Evolutionary conservation across 64 coral and sea anemone genomes (phyloP).

Genomic region (Acropora yongei): DNA sequence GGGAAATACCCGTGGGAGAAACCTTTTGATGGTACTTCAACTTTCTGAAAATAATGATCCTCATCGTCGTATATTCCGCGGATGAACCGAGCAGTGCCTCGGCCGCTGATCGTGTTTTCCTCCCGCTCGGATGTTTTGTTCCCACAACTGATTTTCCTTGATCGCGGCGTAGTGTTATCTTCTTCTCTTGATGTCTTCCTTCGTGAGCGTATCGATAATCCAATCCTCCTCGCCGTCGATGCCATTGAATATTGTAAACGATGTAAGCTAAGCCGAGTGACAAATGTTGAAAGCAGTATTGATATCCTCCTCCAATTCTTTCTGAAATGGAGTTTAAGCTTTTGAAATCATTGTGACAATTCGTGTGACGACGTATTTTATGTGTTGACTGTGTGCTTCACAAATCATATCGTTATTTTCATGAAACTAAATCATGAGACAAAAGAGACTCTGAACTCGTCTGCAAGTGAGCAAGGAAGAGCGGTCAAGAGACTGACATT

Average conservation of each 20-base stretch:
- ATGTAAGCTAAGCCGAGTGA: not conserved
- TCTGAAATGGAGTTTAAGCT: too few relatives aligned
- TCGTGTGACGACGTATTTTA: not conserved
- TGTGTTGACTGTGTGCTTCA: not conserved
- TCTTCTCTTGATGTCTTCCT: conserved; percentile 64
- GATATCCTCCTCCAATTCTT: not conserved
- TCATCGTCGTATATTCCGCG: not conserved
- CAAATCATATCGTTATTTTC: too few relatives aligned
- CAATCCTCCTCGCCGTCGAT: conserved; percentile 36
- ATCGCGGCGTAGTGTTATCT: not conserved
- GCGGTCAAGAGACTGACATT: too few relatives aligned
- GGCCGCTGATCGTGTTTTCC: not conserved
- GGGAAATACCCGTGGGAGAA: not conserved
- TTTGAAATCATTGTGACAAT: not conserved
- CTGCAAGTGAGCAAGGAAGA: too few relatives aligned
- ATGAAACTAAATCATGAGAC: too few relatives aligned
- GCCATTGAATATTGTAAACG: not conserved
- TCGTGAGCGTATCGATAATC: conserved; percentile 33
- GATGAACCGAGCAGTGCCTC: not conserved
- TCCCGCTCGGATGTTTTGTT: conserved; percentile 26
- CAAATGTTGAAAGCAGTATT: not conserved
- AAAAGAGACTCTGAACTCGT: too few relatives aligned
- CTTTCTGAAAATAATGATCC: not conserved
- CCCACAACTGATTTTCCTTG: conserved; percentile 46
- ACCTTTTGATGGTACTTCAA: not conserved